These are phyloP conservation scores for Hemitrygon akajei DNA, from an alignment of 2,797 vertebrate genomes.

Conservation along the genomic window DNA sequence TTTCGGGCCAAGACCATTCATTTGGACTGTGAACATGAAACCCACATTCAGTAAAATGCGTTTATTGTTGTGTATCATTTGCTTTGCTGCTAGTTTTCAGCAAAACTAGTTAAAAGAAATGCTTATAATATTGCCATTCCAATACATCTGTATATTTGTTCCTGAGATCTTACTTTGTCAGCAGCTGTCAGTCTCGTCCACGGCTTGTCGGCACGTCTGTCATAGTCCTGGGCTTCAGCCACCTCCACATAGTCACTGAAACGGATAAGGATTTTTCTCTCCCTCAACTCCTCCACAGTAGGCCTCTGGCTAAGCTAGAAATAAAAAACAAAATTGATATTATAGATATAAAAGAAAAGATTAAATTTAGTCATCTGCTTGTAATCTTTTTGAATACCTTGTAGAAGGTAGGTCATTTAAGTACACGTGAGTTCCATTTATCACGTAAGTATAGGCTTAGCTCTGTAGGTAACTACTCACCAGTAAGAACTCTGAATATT, in stretches of 20 bases:
- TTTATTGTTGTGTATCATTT: not conserved
- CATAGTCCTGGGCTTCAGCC: slow-evolving; percentile 90
- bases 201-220: slow-evolving; percentile 90
- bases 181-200: slow-evolving; percentile 95
- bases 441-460: not conserved
- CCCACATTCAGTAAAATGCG: not conserved
- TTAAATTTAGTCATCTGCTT: not conserved
- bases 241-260: slow-evolving; percentile 98
- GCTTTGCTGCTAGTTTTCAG: not conserved
- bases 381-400: not conserved
- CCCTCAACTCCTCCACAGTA: slow-evolving; percentile 88
- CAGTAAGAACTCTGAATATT: not conserved
- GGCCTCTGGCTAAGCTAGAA: slow-evolving; percentile 88
- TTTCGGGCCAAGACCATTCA: too few relatives aligned
- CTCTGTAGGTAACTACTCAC: not conserved
- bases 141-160: not conserved
- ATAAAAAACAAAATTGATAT: not conserved
- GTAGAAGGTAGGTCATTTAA: not conserved
- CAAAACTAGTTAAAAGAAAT: not conserved
- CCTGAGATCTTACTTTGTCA: slow-evolving; percentile 70
- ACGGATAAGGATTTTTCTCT: slow-evolving; percentile 91
- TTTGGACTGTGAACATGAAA: not conserved
- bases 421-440: not conserved
- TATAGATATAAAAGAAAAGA: not conserved
- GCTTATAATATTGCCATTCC: not conserved